These are phyloP conservation scores for Hololepta plana DNA, from an alignment of 2,888 invertebrate species.

Conservation along the genomic window DNA sequence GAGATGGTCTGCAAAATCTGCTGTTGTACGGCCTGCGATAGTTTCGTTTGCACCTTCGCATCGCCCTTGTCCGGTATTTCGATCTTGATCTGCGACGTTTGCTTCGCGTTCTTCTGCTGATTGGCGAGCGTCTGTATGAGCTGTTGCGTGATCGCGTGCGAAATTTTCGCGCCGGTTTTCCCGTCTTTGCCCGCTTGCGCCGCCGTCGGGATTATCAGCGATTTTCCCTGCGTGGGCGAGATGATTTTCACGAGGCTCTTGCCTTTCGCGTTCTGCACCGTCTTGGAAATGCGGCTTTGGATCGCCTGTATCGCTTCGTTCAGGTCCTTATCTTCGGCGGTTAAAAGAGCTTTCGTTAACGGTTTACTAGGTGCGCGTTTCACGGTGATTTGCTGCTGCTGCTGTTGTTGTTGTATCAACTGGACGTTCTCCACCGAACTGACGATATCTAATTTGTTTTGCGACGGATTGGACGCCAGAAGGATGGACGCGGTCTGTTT, in stretches of 20 bases:
- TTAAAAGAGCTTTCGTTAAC: too few species aligned
- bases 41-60: conserved; percentile 11
- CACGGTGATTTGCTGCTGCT: too few species aligned
- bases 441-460: too few species aligned
- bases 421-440: too few species aligned
- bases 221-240: conserved; percentile 23
- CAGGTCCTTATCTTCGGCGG: conserved; percentile 21
- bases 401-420: too few species aligned
- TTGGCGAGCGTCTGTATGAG: conserved; percentile 19
- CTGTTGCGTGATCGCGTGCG: conserved; percentile 19
- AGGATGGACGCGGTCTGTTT: too few species aligned
- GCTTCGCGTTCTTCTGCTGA: conserved; percentile 19
- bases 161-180: conserved; percentile 10
- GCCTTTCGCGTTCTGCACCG: conserved; percentile 9
- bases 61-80: conserved; percentile 12
- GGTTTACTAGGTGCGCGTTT: too few species aligned
- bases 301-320: conserved; percentile 25
- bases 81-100: conserved; percentile 13
- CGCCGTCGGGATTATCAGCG: conserved; percentile 28
- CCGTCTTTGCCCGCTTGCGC: conserved; percentile 11
- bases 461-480: too few species aligned
- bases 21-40: conserved; percentile 16
- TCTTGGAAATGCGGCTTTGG: conserved; percentile 17
- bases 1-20: conserved; percentile 22
- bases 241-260: conserved; percentile 26